Conservation (phyloP, 2,888 invertebrate genomes). For the Drosophila colorata region DNA sequence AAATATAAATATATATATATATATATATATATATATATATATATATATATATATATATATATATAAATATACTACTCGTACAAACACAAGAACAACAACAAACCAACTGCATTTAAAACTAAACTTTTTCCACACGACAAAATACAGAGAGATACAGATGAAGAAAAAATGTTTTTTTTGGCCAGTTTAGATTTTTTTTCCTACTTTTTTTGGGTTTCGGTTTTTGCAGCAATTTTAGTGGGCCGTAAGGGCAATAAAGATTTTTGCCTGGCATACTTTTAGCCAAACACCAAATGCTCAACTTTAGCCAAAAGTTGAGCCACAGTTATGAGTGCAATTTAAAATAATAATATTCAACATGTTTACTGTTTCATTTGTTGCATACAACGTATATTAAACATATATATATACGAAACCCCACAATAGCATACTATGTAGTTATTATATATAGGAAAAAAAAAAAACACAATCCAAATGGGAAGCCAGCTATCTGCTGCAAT, state of each 20-base stretch:
- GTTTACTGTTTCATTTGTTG: slow-evolving; percentile 59
- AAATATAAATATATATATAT: slow-evolving; percentile 27
- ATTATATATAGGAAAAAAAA: slow-evolving; percentile 18
- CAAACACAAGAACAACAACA: slow-evolving; percentile 30
- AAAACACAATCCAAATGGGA: slow-evolving; percentile 4
- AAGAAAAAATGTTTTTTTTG: slow-evolving; percentile 23
- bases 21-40: slow-evolving; percentile 28
- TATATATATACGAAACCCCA: slow-evolving; percentile 10
- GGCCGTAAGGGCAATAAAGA: slow-evolving; percentile 21
- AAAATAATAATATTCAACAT: slow-evolving; percentile 43
- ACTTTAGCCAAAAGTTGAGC: slow-evolving; percentile 23
- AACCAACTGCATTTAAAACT: slow-evolving; percentile 74
- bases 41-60: slow-evolving; percentile 13
- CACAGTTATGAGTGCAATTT: slow-evolving; percentile 58
- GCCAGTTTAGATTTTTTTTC: slow-evolving; percentile 17
- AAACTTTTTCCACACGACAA: slow-evolving; percentile 62
- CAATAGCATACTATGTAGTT: slow-evolving; percentile 33
- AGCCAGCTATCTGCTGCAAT: slow-evolving; percentile 24
- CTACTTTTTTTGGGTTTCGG: slow-evolving; percentile 10
- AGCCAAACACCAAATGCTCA: slow-evolving; percentile 20
- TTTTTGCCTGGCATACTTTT: slow-evolving; percentile 18
- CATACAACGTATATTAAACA: slow-evolving; percentile 27
- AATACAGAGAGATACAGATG: slow-evolving; percentile 15
- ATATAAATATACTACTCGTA: slow-evolving; percentile 44
- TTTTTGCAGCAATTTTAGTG: slow-evolving; percentile 16